Percentiles rank a stretch among this genome's conserved stretches.
These are phyloP conservation scores for Machimus atricapillus DNA, from an alignment of 2,888 invertebrate genomes.

Conservation along the genomic window DNA sequence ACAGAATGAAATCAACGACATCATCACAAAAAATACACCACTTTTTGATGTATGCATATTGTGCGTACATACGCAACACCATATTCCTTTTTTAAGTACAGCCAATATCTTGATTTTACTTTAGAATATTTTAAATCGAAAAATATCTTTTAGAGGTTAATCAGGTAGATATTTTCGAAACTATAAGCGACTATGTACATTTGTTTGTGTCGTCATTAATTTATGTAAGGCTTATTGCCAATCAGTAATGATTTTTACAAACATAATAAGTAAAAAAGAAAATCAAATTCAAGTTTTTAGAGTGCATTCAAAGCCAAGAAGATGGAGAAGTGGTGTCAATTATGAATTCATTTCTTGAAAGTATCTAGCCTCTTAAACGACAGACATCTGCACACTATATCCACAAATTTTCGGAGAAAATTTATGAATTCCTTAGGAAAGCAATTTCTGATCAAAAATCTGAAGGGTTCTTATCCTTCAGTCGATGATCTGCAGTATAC, in stretches of 20 bases:
- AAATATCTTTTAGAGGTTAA: no score
- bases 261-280: background rate
- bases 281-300: background rate
- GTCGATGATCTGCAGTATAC: conserved; percentile 23
- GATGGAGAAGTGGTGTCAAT: background rate
- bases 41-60: no score
- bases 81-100: no score
- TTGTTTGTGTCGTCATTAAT: background rate
- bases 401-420: background rate
- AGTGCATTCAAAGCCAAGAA: background rate
- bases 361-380: background rate
- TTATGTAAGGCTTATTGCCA: background rate
- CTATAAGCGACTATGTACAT: no score
- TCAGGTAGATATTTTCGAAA: no score
- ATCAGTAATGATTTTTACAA: background rate
- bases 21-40: no score
- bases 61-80: no score
- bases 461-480: conserved; percentile 23
- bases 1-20: no score
- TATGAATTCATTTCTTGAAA: background rate
- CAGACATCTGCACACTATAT: background rate
- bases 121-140: no score
- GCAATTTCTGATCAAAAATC: conserved; percentile 12
- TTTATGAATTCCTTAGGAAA: background rate
- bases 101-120: no score